Evolutionary conservation across 1,140 invertebrate genomes (phyloP).

Genomic region (Hyposmocoma kahamanoa): DNA sequence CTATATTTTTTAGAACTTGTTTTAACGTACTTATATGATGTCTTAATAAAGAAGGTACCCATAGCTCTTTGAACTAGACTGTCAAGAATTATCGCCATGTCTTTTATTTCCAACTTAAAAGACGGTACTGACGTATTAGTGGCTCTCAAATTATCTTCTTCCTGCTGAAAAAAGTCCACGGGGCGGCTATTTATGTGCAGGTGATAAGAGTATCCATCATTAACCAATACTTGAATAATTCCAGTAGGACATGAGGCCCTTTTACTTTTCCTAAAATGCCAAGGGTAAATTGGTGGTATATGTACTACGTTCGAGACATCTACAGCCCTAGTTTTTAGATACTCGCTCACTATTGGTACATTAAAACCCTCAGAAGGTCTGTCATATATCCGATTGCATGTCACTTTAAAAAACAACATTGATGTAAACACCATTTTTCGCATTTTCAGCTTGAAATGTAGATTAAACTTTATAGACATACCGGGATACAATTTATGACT

Average conservation of each 20-base stretch:
- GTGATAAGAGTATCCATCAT: conserved; percentile 32
- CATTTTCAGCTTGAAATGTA: conserved; percentile 32
- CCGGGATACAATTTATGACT: conserved; percentile 40
- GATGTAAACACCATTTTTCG: conserved; percentile 21
- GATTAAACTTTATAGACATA: conserved; percentile 27
- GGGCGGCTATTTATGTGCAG: conserved; percentile 36
- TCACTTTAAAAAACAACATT: conserved; percentile 36
- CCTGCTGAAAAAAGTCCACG: conserved; percentile 19
- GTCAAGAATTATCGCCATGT: conserved; percentile 12
- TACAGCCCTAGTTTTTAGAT: conserved; percentile 16
- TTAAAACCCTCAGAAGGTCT: conserved; percentile 22
- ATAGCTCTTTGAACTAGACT: conserved; percentile 36
- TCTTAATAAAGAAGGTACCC: conserved; percentile 43
- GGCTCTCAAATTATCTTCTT: not conserved
- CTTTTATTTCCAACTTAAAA: not conserved
- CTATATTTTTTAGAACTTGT: conserved; percentile 21
- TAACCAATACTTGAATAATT: conserved; percentile 22
- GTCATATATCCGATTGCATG: conserved; percentile 18
- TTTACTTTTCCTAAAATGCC: conserved; percentile 34
- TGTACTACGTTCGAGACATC: conserved; percentile 28
- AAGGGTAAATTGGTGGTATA: conserved; percentile 39
- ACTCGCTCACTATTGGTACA: conserved; percentile 30
- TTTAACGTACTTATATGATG: conserved; percentile 24
- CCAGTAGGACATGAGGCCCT: conserved; percentile 27
- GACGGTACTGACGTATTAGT: not conserved